phyloP scores from a whole-genome alignment of 2,888 invertebrate genomes.

The Eustalomyia histrio region DNA sequence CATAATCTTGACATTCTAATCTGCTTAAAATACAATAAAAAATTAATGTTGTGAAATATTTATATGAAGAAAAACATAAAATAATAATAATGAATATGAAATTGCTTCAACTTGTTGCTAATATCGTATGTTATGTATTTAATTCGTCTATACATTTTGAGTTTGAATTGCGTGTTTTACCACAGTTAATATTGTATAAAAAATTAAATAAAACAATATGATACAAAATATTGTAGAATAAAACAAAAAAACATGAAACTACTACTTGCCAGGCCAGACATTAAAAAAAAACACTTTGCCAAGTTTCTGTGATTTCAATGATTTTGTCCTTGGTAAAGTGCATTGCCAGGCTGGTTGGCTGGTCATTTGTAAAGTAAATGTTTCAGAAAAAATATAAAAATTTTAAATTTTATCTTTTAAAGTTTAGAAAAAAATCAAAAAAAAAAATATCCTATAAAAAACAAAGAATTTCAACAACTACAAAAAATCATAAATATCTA shows the following conservation, averaged over 20 bases:
- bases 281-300: not conserved
- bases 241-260: conserved; percentile 14
- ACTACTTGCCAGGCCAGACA: not conserved
- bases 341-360: conserved; percentile 29
- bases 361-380: not conserved
- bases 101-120: conserved; percentile 21
- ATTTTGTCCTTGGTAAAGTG: conserved; percentile 34
- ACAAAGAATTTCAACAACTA: not conserved
- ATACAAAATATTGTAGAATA: conserved; percentile 2
- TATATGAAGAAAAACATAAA: not conserved
- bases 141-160: not conserved
- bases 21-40: not conserved
- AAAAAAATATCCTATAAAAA: not conserved
- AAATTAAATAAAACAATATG: conserved; percentile 20
- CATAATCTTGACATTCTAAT: conserved; percentile 34
- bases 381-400: conserved; percentile 1
- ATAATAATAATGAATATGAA: not conserved
- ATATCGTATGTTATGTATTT: not conserved
- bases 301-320: conserved; percentile 29
- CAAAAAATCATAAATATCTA: not conserved
- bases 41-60: not conserved
- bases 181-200: not conserved
- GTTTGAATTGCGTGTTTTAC: conserved; percentile 30
- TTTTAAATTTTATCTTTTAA: not conserved
- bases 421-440: not conserved